phyloP scores from a whole-genome alignment of 2,113 vertebrate genomes.

The Tachysurus vachellii region DNA sequence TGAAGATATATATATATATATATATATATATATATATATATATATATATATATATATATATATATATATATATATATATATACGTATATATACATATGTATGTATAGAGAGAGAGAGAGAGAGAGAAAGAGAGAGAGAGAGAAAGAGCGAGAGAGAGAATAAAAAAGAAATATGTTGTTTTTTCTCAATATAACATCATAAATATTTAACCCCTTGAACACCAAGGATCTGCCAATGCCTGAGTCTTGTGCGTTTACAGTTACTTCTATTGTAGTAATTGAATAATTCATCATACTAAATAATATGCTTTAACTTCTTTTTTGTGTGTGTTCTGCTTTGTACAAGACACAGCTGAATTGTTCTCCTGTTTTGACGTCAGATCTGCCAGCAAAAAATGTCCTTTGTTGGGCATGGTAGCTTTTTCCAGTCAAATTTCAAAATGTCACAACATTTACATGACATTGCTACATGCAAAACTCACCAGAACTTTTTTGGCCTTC shows the following conservation, averaged over 20 bases:
- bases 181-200: not conserved
- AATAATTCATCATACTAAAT: not conserved
- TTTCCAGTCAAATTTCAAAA: slow-evolving; percentile 33
- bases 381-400: not conserved
- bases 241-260: not conserved
- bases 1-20: too few relatives aligned
- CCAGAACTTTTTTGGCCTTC: slow-evolving; percentile 56
- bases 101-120: too few relatives aligned
- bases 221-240: not conserved
- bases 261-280: not conserved
- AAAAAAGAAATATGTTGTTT: not conserved
- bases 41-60: too few relatives aligned
- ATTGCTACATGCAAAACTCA: slow-evolving; percentile 43
- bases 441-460: slow-evolving; percentile 10
- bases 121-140: not conserved
- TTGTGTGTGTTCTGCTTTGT: slow-evolving; percentile 9
- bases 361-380: slow-evolving; percentile 14
- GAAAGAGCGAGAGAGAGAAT: not conserved
- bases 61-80: too few relatives aligned
- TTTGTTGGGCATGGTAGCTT: not conserved
- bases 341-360: slow-evolving; percentile 22
- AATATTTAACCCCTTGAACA: not conserved
- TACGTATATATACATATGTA: too few relatives aligned
- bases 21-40: too few relatives aligned
- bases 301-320: not conserved